These are phyloP conservation scores for Protobothrops flavoviridis DNA, from an alignment of 2,113 vertebrate genomes.

Conservation along the genomic window DNA sequence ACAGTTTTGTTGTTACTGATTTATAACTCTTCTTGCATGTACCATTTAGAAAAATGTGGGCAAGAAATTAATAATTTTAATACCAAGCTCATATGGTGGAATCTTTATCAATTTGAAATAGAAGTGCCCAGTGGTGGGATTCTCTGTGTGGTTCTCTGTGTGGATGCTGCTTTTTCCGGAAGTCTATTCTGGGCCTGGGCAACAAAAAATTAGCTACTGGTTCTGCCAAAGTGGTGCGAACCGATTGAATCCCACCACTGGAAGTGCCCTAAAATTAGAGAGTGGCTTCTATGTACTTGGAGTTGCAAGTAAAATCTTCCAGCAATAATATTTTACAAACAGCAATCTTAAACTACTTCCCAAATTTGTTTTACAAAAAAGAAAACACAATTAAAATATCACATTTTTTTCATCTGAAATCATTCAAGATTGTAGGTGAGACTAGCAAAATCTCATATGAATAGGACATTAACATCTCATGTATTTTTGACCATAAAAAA, in stretches of 20 bases:
- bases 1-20: background rate
- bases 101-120: background rate
- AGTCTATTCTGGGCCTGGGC: no score
- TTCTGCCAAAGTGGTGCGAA: no score
- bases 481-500: no score
- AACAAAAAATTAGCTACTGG: no score
- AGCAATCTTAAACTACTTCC: background rate
- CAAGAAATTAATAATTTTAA: background rate
- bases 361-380: background rate
- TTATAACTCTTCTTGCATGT: background rate
- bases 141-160: no score
- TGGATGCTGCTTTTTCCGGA: no score
- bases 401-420: background rate
- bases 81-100: background rate
- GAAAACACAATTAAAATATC: background rate
- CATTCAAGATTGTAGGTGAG: no score
- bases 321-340: background rate
- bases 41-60: background rate
- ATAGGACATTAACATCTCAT: no score
- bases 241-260: no score
- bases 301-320: background rate
- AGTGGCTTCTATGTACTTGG: background rate
- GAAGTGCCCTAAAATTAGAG: background rate
- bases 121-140: background rate
- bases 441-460: no score